Conservation (phyloP, 2,797 vertebrate genomes). For the Ambastaia sidthimunki region DNA sequence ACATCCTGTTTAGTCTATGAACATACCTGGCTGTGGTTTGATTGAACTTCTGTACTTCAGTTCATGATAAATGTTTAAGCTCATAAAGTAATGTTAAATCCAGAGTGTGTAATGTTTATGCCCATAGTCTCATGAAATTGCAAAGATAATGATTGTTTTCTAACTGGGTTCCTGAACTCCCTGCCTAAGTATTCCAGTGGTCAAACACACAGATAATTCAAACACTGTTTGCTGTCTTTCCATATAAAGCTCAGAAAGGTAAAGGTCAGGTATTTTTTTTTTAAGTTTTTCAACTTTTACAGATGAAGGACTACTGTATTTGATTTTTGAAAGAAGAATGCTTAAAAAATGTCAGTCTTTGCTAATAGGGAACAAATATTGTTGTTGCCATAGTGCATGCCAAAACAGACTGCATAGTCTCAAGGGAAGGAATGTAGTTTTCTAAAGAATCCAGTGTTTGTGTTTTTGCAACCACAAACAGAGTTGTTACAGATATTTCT, state of each 20-base stretch:
- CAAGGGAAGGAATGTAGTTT: slow-evolving; percentile 1
- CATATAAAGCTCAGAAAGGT: background rate
- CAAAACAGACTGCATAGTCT: background rate
- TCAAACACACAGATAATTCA: no score
- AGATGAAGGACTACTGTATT: background rate
- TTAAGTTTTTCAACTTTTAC: background rate
- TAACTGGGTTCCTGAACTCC: no score
- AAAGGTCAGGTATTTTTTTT: background rate
- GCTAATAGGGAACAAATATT: background rate
- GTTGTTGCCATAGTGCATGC: background rate
- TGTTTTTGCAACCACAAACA: slow-evolving; percentile 6
- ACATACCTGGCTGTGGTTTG: background rate
- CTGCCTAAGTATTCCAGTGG: background rate
- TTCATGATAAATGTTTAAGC: background rate
- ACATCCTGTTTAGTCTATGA: background rate
- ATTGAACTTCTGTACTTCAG: background rate
- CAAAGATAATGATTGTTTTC: no score
- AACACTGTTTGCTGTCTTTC: no score
- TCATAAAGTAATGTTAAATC: background rate
- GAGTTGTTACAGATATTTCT: slow-evolving; percentile 14
- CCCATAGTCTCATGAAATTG: no score
- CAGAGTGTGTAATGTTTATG: no score
- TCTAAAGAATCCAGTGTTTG: background rate
- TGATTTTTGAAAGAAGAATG: background rate
- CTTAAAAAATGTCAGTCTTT: background rate